Evolutionary conservation across 2,113 vertebrate genomes (phyloP).

Genomic region (Zeus faber): DNA sequence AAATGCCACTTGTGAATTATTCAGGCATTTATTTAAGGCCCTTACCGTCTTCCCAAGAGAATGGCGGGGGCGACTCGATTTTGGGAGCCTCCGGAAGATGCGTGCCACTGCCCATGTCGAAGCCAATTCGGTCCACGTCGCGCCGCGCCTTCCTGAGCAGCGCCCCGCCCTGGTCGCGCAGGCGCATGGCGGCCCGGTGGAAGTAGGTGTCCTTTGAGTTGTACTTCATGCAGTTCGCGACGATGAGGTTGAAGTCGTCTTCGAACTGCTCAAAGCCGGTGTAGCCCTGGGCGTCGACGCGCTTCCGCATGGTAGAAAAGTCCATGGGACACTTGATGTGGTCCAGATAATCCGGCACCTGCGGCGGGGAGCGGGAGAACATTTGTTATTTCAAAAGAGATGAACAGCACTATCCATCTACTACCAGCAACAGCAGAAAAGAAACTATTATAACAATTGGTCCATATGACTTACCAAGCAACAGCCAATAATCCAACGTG

Average conservation of each 20-base stretch:
- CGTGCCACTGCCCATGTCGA: constrained; percentile 87
- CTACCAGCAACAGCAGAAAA: no score
- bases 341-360: constrained; percentile 97
- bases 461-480: no score
- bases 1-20: no score
- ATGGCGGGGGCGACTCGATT: constrained; percentile 74
- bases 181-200: constrained; percentile 86
- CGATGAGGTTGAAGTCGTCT: constrained; percentile 91
- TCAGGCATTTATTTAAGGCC: background rate
- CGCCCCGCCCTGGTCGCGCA: constrained; percentile 92
- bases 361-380: background rate
- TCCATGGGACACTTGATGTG: constrained; percentile 96
- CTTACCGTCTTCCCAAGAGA: constrained; percentile 97
- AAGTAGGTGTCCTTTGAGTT: constrained; percentile 98
- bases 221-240: constrained; percentile 96
- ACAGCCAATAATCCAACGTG: no score
- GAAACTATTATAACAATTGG: no score
- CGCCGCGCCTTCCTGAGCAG: constrained; percentile 87
- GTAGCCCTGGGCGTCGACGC: constrained; percentile 87
- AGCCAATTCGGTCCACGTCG: constrained; percentile 85
- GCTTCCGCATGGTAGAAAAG: constrained; percentile 92
- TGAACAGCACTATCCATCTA: no score
- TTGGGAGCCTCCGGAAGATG: constrained; percentile 86
- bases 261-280: constrained; percentile 87
- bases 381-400: background rate